These are phyloP conservation scores for Elgaria multicarinata DNA, from an alignment of 2,113 vertebrate genomes.

Conservation along the genomic window DNA sequence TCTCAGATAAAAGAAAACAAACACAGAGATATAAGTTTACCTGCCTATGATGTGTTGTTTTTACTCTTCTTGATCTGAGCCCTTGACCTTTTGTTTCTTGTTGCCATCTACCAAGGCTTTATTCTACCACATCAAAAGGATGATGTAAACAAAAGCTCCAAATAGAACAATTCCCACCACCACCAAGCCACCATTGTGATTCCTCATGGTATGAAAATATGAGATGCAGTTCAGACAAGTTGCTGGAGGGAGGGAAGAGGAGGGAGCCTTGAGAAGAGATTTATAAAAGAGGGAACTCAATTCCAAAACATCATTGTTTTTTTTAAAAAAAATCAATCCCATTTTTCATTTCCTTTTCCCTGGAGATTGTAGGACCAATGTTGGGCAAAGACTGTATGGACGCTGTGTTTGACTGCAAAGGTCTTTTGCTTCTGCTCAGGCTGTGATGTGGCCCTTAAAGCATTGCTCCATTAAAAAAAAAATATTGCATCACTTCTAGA, in stretches of 20 bases:
- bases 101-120: constrained; percentile 45
- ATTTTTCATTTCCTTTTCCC: background rate
- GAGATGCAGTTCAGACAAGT: background rate
- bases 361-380: background rate
- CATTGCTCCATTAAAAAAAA: background rate
- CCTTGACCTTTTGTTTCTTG: constrained; percentile 61
- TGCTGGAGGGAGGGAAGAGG: no score
- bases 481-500: background rate
- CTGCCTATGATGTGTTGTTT: constrained; percentile 45
- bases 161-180: constrained; percentile 6
- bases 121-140: constrained; percentile 43
- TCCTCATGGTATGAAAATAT: background rate
- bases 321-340: accelerated
- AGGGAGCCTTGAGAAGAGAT: background rate
- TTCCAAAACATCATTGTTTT: background rate
- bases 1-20: constrained; percentile 61
- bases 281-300: background rate
- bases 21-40: constrained; percentile 14
- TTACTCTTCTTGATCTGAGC: constrained; percentile 51
- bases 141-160: constrained; percentile 27
- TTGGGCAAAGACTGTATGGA: no score
- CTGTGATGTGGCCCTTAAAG: background rate
- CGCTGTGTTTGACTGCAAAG: background rate
- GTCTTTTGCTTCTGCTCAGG: background rate
- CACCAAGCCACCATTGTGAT: background rate